Evolutionary conservation across 2,888 invertebrate species (phyloP).

Genomic region (Lingula anatina): DNA sequence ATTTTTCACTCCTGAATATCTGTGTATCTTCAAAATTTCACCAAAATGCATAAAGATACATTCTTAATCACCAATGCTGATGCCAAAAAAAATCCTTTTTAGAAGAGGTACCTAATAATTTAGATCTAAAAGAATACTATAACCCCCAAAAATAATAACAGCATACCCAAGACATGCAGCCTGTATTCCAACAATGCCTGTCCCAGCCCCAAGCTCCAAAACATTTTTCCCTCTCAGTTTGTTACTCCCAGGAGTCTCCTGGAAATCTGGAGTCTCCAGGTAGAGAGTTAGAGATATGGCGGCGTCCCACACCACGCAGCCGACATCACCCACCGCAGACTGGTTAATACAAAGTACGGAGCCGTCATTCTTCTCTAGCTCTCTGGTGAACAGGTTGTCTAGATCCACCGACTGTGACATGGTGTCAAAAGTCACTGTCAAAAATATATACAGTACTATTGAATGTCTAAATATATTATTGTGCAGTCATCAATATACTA

Average conservation of each 20-base stretch:
- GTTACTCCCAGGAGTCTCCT: slow-evolving; percentile 52
- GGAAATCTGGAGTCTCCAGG: slow-evolving; percentile 58
- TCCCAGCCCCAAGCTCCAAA: slow-evolving; percentile 69
- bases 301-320: slow-evolving; percentile 77
- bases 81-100: too few relatives aligned
- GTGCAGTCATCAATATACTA: too few relatives aligned
- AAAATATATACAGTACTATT: too few relatives aligned
- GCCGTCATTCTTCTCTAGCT: slow-evolving; percentile 26
- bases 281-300: slow-evolving; percentile 70
- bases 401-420: slow-evolving; percentile 11
- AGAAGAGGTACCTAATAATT: not conserved
- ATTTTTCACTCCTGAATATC: too few relatives aligned
- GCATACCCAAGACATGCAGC: slow-evolving; percentile 67
- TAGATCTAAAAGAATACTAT: too few relatives aligned
- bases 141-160: too few relatives aligned
- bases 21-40: too few relatives aligned
- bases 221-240: slow-evolving; percentile 60
- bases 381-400: slow-evolving; percentile 26
- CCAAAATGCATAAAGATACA: too few relatives aligned
- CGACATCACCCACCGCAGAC: slow-evolving; percentile 67
- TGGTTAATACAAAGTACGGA: slow-evolving; percentile 53
- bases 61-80: too few relatives aligned
- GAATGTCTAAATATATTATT: too few relatives aligned
- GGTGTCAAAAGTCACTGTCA: too few relatives aligned
- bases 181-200: slow-evolving; percentile 69